phyloP scores from a whole-genome alignment of 2,888 invertebrate genomes.

The Lamellibrachia satsuma region DNA sequence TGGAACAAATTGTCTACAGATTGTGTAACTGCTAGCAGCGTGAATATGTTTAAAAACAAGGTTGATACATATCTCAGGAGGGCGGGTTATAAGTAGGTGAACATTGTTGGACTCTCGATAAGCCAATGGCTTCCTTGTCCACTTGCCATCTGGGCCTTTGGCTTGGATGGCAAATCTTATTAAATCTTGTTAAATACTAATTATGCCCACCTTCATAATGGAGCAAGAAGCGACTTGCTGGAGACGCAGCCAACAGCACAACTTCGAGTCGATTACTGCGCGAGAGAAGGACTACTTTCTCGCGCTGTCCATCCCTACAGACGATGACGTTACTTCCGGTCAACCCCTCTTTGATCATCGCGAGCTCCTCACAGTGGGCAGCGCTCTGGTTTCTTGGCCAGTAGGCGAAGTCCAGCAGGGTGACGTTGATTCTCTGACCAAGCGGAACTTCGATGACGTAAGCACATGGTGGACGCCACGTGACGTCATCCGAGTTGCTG shows the following conservation, averaged over 20 bases:
- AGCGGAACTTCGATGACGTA: conserved; percentile 28
- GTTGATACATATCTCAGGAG: no score
- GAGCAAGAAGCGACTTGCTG: neutral
- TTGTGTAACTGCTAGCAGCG: no score
- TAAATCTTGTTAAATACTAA: no score
- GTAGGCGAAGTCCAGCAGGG: conserved; percentile 35
- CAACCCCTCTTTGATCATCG: conserved; percentile 30
- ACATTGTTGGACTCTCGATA: no score
- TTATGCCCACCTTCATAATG: neutral
- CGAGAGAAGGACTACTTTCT: conserved; percentile 26
- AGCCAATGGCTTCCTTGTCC: no score
- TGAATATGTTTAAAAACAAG: no score
- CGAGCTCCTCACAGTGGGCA: conserved; percentile 31
- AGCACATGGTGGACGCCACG: conserved; percentile 21
- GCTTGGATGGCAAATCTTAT: no score
- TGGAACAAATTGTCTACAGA: no score
- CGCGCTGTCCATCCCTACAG: conserved; percentile 33
- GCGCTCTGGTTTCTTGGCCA: conserved; percentile 6
- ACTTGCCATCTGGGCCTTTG: no score
- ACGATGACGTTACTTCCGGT: conserved; percentile 31
- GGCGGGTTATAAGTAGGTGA: no score
- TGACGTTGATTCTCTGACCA: conserved; percentile 38
- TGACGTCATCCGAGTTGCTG: neutral
- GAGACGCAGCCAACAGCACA: neutral
- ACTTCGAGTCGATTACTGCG: neutral